phyloP scores from a whole-genome alignment of 2,113 vertebrate genomes.

The Gavia stellata region DNA sequence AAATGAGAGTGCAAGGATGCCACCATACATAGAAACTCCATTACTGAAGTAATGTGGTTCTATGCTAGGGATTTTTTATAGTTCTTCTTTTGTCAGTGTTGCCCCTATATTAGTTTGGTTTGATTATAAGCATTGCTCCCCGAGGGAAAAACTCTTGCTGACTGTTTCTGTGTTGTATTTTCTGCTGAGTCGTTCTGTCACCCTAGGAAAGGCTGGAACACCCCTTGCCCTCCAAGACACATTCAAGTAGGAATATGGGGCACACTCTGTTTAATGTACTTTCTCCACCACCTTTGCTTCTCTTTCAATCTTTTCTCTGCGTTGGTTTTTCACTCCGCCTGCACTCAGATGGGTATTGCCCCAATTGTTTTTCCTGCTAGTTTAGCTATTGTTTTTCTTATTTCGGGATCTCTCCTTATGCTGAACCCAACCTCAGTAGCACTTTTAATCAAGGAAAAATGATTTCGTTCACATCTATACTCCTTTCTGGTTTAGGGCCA shows the following conservation, averaged over 20 bases:
- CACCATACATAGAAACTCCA: not conserved
- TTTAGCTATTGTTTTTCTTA: not conserved
- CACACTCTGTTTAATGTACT: not conserved
- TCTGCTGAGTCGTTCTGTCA: not conserved
- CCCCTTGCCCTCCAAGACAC: not conserved
- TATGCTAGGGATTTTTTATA: not conserved
- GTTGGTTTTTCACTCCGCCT: not conserved
- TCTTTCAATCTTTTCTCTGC: not conserved
- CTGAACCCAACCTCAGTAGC: not conserved
- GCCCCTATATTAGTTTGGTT: not conserved
- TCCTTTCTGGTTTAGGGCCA: not conserved
- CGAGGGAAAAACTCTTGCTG: not conserved
- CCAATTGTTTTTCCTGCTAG: not conserved
- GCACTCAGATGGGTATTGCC: not conserved
- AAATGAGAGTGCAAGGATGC: not conserved
- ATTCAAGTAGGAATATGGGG: not conserved
- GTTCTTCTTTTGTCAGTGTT: not conserved
- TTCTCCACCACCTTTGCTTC: not conserved
- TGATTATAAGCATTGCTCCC: not conserved
- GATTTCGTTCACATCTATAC: not conserved
- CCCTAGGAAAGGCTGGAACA: fast-evolving
- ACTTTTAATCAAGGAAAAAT: not conserved
- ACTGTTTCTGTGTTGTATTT: not conserved
- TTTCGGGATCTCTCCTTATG: not conserved
- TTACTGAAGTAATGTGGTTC: not conserved